Evolutionary conservation across 2,888 invertebrate genomes (phyloP).

Genomic region (Lochmaea capreae): DNA sequence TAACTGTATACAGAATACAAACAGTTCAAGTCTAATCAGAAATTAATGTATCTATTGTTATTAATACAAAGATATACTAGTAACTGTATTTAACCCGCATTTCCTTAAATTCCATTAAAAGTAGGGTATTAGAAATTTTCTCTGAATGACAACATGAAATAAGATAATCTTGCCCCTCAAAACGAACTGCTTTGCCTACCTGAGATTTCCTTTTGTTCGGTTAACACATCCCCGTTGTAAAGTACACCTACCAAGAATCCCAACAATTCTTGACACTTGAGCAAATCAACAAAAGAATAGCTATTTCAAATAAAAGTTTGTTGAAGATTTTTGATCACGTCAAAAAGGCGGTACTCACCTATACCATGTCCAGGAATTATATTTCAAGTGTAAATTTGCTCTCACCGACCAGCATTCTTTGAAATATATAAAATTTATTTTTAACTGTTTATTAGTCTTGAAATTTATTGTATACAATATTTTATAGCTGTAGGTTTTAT

Average conservation of each 20-base stretch:
- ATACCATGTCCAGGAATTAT: background rate
- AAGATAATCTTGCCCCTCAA: background rate
- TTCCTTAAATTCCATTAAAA: background rate
- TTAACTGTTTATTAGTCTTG: constrained; percentile 1
- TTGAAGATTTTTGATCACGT: background rate
- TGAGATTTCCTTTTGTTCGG: background rate
- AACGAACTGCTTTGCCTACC: constrained; percentile 1
- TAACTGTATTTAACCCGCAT: too few relatives aligned
- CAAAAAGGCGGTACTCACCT: background rate
- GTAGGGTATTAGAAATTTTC: background rate
- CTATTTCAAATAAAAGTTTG: background rate
- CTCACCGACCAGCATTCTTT: background rate
- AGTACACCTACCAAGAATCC: background rate
- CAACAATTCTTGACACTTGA: background rate
- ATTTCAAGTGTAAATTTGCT: background rate
- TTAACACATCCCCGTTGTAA: background rate
- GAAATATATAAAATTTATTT: background rate
- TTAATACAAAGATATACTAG: too few relatives aligned
- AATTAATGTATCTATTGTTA: too few relatives aligned
- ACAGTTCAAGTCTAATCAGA: too few relatives aligned
- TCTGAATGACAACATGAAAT: background rate
- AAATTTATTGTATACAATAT: background rate
- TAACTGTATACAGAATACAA: too few relatives aligned
- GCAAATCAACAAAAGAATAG: background rate
- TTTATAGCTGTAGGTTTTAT: background rate